Evolutionary conservation across 2,888 invertebrate genomes (phyloP).

Genomic region (Limnephilus rhombicus): DNA sequence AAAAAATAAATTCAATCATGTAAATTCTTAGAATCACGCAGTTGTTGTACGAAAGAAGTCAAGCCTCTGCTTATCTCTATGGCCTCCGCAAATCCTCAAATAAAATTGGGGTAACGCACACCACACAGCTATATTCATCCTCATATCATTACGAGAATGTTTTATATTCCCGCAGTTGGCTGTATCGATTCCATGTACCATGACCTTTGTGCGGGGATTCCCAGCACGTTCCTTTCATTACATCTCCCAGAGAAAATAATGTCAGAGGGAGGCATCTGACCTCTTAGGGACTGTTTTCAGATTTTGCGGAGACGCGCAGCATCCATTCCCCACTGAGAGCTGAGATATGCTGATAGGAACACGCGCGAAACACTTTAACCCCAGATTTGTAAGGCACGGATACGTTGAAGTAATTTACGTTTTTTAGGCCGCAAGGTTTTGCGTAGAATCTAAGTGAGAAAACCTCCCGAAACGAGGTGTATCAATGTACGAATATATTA

Average conservation of each 20-base stretch:
- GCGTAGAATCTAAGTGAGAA: background rate
- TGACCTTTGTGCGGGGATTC: constrained; percentile 61
- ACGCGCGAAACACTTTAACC: constrained; percentile 51
- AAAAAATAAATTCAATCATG: background rate
- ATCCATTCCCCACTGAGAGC: constrained; percentile 13
- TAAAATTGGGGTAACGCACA: background rate
- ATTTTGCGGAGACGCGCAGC: background rate
- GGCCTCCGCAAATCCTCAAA: background rate
- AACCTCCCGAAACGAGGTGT: background rate
- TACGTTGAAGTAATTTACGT: constrained; percentile 22
- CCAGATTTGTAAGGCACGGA: constrained; percentile 26
- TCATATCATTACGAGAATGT: constrained; percentile 28
- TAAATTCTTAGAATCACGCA: background rate
- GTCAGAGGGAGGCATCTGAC: constrained; percentile 27
- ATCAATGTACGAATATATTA: background rate
- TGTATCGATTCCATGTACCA: constrained; percentile 50
- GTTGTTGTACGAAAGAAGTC: background rate
- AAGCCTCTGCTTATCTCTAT: background rate
- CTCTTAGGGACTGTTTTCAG: constrained; percentile 16
- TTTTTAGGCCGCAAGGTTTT: background rate
- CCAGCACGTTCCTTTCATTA: constrained; percentile 62
- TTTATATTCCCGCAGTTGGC: constrained; percentile 44
- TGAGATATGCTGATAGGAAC: constrained; percentile 42
- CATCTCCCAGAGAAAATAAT: constrained; percentile 49
- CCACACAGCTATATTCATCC: background rate